Percentiles rank a stretch among this genome's conserved stretches.
These are phyloP conservation scores for Axea sp. DNA, from an alignment of 2,888 invertebrate species.

Conservation along the genomic window DNA sequence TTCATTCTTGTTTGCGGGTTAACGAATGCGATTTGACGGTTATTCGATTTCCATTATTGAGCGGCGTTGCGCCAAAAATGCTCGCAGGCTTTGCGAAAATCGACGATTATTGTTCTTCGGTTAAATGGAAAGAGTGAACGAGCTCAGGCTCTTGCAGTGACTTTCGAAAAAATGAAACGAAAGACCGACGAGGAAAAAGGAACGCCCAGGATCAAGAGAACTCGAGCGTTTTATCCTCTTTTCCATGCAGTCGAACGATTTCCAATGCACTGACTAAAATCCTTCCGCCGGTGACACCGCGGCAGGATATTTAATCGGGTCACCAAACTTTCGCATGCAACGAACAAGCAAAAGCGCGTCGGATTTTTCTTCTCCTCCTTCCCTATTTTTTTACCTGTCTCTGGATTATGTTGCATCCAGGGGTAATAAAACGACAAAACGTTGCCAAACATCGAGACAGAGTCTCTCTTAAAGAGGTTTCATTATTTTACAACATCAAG, in stretches of 20 bases:
- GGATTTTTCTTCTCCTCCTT: slow-evolving; percentile 1
- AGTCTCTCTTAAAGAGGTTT: no score
- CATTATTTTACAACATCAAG: no score
- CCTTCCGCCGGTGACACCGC: slow-evolving; percentile 44
- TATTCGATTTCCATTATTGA: slow-evolving; percentile 52
- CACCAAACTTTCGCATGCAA: slow-evolving; percentile 49
- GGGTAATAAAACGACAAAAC: slow-evolving; percentile 36
- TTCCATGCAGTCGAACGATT: slow-evolving; percentile 45
- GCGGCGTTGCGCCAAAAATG: slow-evolving; percentile 43
- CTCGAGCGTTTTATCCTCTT: slow-evolving; percentile 31
- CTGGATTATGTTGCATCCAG: slow-evolving; percentile 37
- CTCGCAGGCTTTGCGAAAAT: slow-evolving; percentile 28
- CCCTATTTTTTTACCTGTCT: slow-evolving; percentile 8
- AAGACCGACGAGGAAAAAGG: slow-evolving; percentile 2
- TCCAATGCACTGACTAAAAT: slow-evolving; percentile 42
- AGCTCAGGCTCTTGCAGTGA: slow-evolving; percentile 4
- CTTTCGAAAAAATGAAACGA: slow-evolving; percentile 25
- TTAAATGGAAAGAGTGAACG: slow-evolving; percentile 20
- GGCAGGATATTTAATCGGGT: slow-evolving; percentile 53
- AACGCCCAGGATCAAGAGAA: slow-evolving; percentile 24
- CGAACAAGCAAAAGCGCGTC: slow-evolving; percentile 18
- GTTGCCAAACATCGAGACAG: no score
- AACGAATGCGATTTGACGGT: slow-evolving; percentile 45
- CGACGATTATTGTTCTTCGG: slow-evolving; percentile 35
- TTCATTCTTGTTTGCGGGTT: slow-evolving; percentile 46